Evolutionary conservation across 2,113 vertebrate genomes (phyloP), one percentile per base, ranked within the genome.

Genomic region (Oplegnathus fasciatus): DNA sequence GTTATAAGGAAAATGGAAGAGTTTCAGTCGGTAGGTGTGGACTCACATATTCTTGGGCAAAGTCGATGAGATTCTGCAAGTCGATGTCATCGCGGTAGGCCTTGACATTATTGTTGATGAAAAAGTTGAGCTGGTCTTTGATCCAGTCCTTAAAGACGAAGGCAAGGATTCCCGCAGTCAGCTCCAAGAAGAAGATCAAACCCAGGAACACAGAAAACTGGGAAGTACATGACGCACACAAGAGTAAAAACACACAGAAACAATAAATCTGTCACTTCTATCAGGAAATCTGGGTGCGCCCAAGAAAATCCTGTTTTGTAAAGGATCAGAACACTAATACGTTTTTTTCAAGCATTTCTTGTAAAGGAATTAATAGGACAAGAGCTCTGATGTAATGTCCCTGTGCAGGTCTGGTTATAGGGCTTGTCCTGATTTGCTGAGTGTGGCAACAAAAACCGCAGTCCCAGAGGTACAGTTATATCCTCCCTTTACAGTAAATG

Each of bases 71-170:
- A 93, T 98, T 98, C 92, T 98, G 97, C 82, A 98, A 95, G 93
- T 98, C 97, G 65, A 98, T 97, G 93, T 98, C 97, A 28, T 98
- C 97, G 1, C 97, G 95, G 93, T 98, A 98, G 58, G 97, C 97
- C 94, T 97, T 97, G 92, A 98, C 96, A 9, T 98, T 98, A 85
- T 97, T 98, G 92, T 97, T 97, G 93, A 98, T 98, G 93, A 98
- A 98, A 90, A 97, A 95, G 92, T 98, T 98, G 58, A 98, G 96
- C 94, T 98, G 97, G 93, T 98, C 97, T 94, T 97, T 97, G 94
- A 98, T 97, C 97, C 97, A 98, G 92, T 97, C 97, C 85, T 98
- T 98, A 88, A 98, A 98, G 77, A 97, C 97, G 2, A 98, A 98
- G 88, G 97, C 97, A 34, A 98, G 94, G 92, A 98, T 96, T 77